Evolutionary conservation across 2,113 vertebrate species (phyloP), one percentile per base, ranked within the genome.

Genomic region (Phalacrocorax pelagicus): DNA sequence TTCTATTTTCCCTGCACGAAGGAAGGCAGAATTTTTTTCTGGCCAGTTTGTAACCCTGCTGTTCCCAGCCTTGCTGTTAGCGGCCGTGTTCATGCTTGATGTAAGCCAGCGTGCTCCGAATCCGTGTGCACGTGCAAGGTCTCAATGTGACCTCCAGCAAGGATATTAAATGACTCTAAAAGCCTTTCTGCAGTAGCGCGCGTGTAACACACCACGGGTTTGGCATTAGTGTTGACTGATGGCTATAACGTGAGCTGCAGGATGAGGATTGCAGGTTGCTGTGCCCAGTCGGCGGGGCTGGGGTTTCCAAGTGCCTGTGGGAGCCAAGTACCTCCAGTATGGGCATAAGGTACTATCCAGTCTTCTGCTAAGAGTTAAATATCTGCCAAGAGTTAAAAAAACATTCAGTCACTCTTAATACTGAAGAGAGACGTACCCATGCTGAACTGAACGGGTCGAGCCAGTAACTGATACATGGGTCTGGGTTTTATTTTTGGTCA

Each of bases 121-220:
- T 20, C 70, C 40, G 0, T 0, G 3, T 40, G 46, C 8, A 1
- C 0, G 0, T 72, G 58, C 92, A 74, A 29, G 73, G 21, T 21
- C 61, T 38, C 54, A 20, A 19, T 15, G 58, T 66, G 58, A 57
- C 58, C 90, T 85, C 52, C 61, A 65, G 49, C 22, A 8, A 82
- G 81, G 87, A 4, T 20, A 6, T 40, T 4, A 72, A 70, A 61
- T 82, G 7, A 11, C 79, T 77, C 29, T 29, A 3, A 52, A 91
- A 82, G 66, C 66, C 38, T 49, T 61, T 29, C 59, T 69, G 67
- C 65, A 87, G 87, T 22, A 69, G 36, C 3, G 36, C 8, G 6
- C 36, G 59, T 52, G 71, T n/a, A 65, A 32, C 65, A 32, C 36
- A 3, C 12, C 3, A 0, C 3, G 13, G 40, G 16, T 22, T 49